Evolutionary conservation across 2,113 vertebrate genomes (phyloP), one percentile per base, ranked within the genome.

Genomic region (Corvus hawaiiensis): DNA sequence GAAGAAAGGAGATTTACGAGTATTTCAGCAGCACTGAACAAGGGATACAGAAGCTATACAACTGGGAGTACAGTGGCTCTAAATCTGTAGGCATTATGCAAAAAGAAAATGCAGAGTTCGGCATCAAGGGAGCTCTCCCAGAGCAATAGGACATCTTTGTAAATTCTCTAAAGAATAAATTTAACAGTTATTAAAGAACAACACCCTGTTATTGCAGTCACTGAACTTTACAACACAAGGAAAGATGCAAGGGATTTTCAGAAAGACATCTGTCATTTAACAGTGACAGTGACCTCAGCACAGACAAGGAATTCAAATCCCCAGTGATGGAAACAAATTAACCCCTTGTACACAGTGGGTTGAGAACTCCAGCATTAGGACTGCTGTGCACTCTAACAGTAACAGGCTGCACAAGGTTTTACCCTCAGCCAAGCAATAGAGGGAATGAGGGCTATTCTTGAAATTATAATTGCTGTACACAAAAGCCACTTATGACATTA

Each of bases 221-320:
- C 92, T 98, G 97, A 98, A 98, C 98, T 98, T 97, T 97, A 98
- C 98, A 98, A 98, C 98, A 98, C 98, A 98, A 98, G 98, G 97
- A 98, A 98, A 97, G 98, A 98, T 98, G 97, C 97, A 98, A 98
- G 98, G 98, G 97, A 98, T 98, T 99, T 98, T 98, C 98, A 98
- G 98, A 97, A 98, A 99, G 99, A 99, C 98, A 99, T 98, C 98
- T 99, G 99, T 99, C 98, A 99, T 98, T 99, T 99, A 98, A 97
- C 98, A 98, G 98, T 98, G 98, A 98, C 97, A 98, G 98, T 97
- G 98, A 98, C 98, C 98, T 98, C 98, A 98, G 98, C 97, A 98
- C 97, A 98, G 98, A 99, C 95, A 97, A 98, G 98, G 97, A 98
- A 98, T 98, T 97, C 97, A 98, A 98, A 98, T 97, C 98, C 95